A percentile compares a stretch with the other conserved stretches of the same genome.
These are phyloP conservation scores for Neoaliturus tenellus DNA, from an alignment of 2,888 invertebrate species.

Conservation along the genomic window DNA sequence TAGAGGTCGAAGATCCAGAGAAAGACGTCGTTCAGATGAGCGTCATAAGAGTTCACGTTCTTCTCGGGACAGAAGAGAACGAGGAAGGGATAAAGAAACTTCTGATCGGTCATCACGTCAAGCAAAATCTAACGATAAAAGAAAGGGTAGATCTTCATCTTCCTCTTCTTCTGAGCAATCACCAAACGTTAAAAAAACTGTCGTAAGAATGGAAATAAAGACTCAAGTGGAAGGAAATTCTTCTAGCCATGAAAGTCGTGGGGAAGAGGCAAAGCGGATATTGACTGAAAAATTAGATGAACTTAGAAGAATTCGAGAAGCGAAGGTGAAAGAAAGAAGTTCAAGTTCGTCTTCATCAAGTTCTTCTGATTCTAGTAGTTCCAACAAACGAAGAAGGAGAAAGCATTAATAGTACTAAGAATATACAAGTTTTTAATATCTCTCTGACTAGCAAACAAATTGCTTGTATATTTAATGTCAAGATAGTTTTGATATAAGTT, in stretches of 20 bases:
- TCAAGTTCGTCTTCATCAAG: conserved; percentile 43
- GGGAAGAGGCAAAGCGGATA: conserved; percentile 70
- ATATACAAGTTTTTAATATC: background rate
- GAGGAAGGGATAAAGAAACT: conserved; percentile 47
- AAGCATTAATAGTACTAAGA: background rate
- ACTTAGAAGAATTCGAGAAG: conserved; percentile 47
- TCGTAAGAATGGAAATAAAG: background rate
- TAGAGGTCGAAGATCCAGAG: conserved; percentile 57
- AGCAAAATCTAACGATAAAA: conserved; percentile 56
- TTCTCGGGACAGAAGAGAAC: conserved; percentile 13
- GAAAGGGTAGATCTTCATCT: conserved; percentile 47
- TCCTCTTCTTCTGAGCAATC: conserved; percentile 27
- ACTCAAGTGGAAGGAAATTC: background rate
- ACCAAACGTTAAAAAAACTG: background rate
- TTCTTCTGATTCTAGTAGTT: conserved; percentile 21
- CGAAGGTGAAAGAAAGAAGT: conserved; percentile 34
- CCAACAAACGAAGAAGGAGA: background rate
- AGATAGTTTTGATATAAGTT: background rate
- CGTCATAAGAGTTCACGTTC: conserved; percentile 50
- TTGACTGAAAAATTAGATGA: conserved; percentile 55
- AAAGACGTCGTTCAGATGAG: conserved; percentile 57
- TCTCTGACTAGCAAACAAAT: background rate
- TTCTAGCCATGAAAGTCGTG: conserved; percentile 30
- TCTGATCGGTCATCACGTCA: conserved; percentile 34
- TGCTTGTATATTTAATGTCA: background rate